These are phyloP conservation scores for Asbolus verrucosus DNA, from an alignment of 1,140 invertebrate species.

Conservation along the genomic window DNA sequence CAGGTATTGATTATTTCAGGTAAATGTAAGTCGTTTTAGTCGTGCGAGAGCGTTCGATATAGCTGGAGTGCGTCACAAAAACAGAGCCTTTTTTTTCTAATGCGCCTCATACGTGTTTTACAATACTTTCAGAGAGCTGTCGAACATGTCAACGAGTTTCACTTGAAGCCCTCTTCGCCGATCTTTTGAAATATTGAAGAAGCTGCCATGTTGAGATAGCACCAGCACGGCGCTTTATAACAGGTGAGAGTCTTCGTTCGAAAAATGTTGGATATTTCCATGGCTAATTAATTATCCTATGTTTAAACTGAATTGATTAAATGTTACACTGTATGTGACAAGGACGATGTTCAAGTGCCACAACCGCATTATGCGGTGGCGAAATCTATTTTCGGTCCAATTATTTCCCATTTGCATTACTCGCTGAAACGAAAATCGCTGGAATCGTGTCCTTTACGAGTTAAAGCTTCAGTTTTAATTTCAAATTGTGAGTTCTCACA, in stretches of 20 bases:
- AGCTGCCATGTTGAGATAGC: constrained; percentile 51
- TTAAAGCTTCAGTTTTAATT: too few species aligned
- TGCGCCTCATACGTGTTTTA: constrained; percentile 27
- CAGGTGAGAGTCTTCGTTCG: constrained; percentile 52
- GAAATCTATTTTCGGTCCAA: constrained; percentile 7
- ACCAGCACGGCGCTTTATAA: constrained; percentile 59
- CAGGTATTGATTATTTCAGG: constrained; percentile 53
- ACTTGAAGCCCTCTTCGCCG: constrained; percentile 25
- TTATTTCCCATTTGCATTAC: constrained; percentile 2
- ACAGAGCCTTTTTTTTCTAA: background rate
- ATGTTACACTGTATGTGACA: background rate
- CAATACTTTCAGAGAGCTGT: constrained; percentile 37
- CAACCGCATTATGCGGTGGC: background rate
- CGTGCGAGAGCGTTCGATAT: constrained; percentile 35
- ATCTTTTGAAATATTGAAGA: constrained; percentile 47
- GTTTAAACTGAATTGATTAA: constrained; percentile 7
- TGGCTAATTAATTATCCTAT: background rate
- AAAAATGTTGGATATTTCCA: constrained; percentile 13
- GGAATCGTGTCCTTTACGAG: background rate
- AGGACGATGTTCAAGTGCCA: background rate
- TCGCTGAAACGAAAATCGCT: too few species aligned
- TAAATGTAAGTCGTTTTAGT: constrained; percentile 46
- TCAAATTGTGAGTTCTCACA: background rate
- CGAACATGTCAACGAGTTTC: constrained; percentile 41
- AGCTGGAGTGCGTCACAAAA: constrained; percentile 19